These are phyloP conservation scores for Urocitellus parryii DNA, from an alignment of 2,113 vertebrate genomes.

Conservation along the genomic window DNA sequence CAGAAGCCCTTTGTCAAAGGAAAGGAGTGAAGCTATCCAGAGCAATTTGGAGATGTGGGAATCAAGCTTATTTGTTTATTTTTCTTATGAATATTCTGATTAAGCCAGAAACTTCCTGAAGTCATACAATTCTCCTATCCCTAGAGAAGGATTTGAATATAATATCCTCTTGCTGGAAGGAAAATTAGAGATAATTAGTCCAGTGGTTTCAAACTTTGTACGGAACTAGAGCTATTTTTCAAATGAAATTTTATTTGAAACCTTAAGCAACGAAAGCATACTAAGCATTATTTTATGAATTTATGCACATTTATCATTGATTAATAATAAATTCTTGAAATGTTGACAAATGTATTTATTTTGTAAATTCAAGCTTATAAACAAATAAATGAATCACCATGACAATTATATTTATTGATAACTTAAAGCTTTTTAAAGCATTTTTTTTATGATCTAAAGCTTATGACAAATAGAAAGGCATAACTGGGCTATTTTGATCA, in stretches of 20 bases:
- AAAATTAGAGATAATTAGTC: constrained; percentile 77
- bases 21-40: neutral
- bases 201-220: constrained; percentile 69
- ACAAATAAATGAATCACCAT: neutral
- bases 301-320: neutral
- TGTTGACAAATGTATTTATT: neutral
- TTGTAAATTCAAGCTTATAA: neutral
- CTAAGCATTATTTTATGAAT: constrained; percentile 5
- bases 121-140: constrained; percentile 50
- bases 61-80: constrained; percentile 63
- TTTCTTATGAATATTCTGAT: constrained; percentile 62
- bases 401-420: neutral
- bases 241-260: constrained; percentile 71
- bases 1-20: neutral
- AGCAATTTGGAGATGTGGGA: neutral
- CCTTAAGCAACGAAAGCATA: constrained; percentile 25
- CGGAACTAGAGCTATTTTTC: constrained; percentile 43
- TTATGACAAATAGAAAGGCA: constrained; percentile 9
- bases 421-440: neutral
- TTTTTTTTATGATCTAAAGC: neutral
- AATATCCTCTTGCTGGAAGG: constrained; percentile 73
- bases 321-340: constrained; percentile 14
- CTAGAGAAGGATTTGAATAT: constrained; percentile 73
- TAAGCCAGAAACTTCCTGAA: constrained; percentile 55
- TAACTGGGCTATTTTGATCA: neutral